A percentile compares a stretch with the other conserved stretches of the same genome.
Conservation (phyloP, 2,797 vertebrate species). For the Hydrophis major region DNA sequence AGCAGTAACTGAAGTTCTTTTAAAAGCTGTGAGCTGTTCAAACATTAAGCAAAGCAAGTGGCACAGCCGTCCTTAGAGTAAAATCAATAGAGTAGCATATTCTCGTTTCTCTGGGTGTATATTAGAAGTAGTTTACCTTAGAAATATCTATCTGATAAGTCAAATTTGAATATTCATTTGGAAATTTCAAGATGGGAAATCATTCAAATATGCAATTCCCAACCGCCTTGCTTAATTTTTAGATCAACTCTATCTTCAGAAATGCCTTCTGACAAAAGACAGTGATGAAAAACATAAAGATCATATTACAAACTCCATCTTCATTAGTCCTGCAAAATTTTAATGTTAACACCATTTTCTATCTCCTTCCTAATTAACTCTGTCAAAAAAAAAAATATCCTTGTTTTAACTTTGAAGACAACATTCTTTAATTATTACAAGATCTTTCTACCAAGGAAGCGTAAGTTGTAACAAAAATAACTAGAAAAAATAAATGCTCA, state of each 20-base stretch:
- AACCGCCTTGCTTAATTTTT: not conserved
- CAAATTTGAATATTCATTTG: not conserved
- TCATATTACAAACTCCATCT: not conserved
- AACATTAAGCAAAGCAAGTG: not conserved
- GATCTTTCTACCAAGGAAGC: not conserved
- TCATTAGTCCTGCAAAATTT: not conserved
- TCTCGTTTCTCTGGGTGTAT: not conserved
- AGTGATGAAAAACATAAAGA: not conserved
- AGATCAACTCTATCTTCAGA: not conserved
- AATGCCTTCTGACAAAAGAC: not conserved
- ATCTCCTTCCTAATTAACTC: not conserved
- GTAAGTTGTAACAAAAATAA: not conserved
- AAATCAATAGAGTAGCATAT: not conserved
- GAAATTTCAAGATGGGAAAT: not conserved
- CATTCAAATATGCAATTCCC: not conserved
- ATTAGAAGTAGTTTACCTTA: not conserved
- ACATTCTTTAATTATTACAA: not conserved
- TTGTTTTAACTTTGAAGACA: not conserved
- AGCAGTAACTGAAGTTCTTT: not conserved
- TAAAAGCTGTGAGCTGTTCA: not conserved
- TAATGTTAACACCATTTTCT: not conserved
- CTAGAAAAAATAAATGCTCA: not conserved
- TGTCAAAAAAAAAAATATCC: not conserved
- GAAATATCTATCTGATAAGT: not conserved
- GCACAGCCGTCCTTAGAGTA: not conserved